Percentiles rank a stretch among this genome's conserved stretches.
Conservation (phyloP, 2,888 invertebrate genomes). For the Timema podura region DNA sequence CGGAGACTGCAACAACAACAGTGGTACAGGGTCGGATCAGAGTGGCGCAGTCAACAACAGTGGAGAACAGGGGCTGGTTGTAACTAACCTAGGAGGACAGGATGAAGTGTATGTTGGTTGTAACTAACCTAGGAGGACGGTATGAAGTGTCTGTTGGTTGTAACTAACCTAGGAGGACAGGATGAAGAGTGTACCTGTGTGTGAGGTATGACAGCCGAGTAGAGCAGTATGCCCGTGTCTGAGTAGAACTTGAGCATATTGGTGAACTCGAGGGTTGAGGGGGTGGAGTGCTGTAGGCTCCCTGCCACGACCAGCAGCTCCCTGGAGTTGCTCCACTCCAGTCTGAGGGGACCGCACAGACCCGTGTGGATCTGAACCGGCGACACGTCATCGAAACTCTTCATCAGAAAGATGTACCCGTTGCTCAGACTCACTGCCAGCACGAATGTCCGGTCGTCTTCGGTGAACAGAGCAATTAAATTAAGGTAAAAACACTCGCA, state of each 20-base stretch:
- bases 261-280: slow-evolving; percentile 54
- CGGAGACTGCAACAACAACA: slow-evolving; percentile 58
- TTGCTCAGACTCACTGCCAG: slow-evolving; percentile 84
- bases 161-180: not conserved
- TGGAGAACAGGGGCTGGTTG: not conserved
- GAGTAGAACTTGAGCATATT: slow-evolving; percentile 91
- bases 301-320: slow-evolving; percentile 91
- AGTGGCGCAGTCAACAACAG: not conserved
- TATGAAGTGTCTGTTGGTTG: not conserved
- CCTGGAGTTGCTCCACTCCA: slow-evolving; percentile 96
- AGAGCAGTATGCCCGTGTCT: slow-evolving; percentile 75
- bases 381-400: slow-evolving; percentile 90
- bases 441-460: slow-evolving; percentile 64
- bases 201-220: slow-evolving; percentile 73
- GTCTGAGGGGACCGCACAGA: slow-evolving; percentile 70
- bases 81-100: slow-evolving; percentile 15
- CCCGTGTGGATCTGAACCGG: slow-evolving; percentile 82
- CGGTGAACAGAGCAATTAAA: no score
- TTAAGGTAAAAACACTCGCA: no score
- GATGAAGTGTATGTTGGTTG: not conserved
- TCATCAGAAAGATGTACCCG: slow-evolving; percentile 84
- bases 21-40: not conserved
- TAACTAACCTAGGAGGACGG: not conserved
- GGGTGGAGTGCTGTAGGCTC: slow-evolving; percentile 48
- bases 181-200: slow-evolving; percentile 58